Evolutionary conservation across 2,797 vertebrate genomes (phyloP), one percentile per base, ranked within the genome.

Genomic region (Bovichtus diacanthus): DNA sequence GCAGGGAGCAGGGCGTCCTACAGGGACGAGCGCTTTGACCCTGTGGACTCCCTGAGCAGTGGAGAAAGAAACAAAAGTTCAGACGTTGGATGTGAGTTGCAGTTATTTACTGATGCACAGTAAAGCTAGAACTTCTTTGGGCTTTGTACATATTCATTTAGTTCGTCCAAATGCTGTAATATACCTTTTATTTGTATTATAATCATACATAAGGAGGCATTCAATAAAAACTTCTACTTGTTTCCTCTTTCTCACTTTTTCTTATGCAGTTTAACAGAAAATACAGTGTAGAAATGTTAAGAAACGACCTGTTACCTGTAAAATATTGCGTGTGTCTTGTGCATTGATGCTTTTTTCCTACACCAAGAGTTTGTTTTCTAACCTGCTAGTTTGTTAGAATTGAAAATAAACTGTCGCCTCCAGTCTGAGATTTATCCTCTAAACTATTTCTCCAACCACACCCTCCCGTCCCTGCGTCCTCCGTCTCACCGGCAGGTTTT

Each of bases 1-100:
- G 88, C 58, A 98, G 89, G 1, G 97, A 96, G 54, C 98, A 99
- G 0, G 98, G 97, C 15, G 94, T 97, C 82, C 96, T 98, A 83
- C 98, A 99, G 61, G 89, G 96, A 8, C 96, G 94, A 7, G 94
- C 90, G 1, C 95, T 97, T 72, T 95, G 97, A 87, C 78, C 89
- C 77, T 90, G 86, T 0, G 82, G 82, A 62, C 71, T 83, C 53
- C 85, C 92, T 93, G 85, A 36, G 41, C 0, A 19, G 9, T 0
- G 2, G 25, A 38, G 3, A 16, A 2, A n/a, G 3, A 39, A 4
- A 38, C 2, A 53, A n/a, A 29, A 4, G 7, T 13, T 44, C 15
- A 49, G 9, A 25, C 15, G 47, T 2, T 18, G 13, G 25, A 38
- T n/a, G 27, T 2, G 6, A n/a, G 8, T n/a, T n/a, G n/a, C n/a